Evolutionary conservation across 2,113 vertebrate genomes (phyloP).

Genomic region (Candoia aspera): DNA sequence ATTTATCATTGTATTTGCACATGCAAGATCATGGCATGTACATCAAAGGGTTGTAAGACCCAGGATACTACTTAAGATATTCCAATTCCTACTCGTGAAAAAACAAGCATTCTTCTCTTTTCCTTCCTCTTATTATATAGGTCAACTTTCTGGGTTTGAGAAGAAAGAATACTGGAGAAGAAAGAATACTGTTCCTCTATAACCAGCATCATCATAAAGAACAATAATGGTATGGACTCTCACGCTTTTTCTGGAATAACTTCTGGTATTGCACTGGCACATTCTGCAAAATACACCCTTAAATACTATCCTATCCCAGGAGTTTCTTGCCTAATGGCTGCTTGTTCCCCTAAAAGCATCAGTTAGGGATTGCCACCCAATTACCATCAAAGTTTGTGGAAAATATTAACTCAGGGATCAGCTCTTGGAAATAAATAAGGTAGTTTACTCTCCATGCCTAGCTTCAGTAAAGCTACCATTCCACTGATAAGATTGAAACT

Average conservation of each 20-base stretch:
- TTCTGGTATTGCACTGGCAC: background rate
- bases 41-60: background rate
- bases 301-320: background rate
- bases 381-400: background rate
- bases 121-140: background rate
- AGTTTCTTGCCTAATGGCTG: background rate
- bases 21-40: background rate
- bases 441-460: background rate
- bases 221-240: background rate
- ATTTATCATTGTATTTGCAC: background rate
- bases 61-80: background rate
- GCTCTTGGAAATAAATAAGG: constrained; percentile 32
- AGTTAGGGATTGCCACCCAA: constrained; percentile 30
- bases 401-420: background rate
- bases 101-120: background rate
- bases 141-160: background rate
- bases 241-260: background rate
- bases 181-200: background rate
- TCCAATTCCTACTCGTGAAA: background rate
- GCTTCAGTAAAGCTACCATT: background rate
- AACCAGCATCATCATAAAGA: background rate
- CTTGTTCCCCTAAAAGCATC: constrained; percentile 6
- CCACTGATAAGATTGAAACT: constrained; percentile 26
- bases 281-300: background rate
- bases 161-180: background rate